These are phyloP conservation scores for Drosophila rufa DNA, from an alignment of 1,140 invertebrate genomes.

Conservation along the genomic window DNA sequence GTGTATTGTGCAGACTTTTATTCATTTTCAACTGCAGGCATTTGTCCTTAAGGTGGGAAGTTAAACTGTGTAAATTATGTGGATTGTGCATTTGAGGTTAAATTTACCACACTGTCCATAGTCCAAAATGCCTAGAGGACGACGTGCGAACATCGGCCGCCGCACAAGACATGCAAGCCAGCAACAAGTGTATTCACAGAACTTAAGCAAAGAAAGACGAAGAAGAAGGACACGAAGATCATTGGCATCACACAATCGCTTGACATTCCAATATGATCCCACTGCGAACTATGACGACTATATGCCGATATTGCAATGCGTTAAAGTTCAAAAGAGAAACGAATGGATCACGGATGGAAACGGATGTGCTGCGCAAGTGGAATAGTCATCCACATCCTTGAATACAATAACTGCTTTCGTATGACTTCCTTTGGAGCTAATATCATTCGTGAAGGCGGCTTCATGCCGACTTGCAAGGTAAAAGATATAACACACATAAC, in stretches of 20 bases:
- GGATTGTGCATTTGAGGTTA: too few species aligned
- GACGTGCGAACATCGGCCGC: too few species aligned
- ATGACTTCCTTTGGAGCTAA: slow-evolving; percentile 55
- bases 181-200: too few species aligned
- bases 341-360: slow-evolving; percentile 3
- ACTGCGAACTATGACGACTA: slow-evolving; percentile 14
- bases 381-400: slow-evolving; percentile 63
- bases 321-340: slow-evolving; percentile 44
- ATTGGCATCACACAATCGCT: slow-evolving; percentile 1
- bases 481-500: too few species aligned
- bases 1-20: too few species aligned
- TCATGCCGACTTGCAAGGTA: slow-evolving; percentile 56
- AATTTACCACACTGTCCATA: too few species aligned
- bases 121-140: too few species aligned
- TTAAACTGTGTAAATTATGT: too few species aligned
- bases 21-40: too few species aligned
- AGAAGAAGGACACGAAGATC: not conserved
- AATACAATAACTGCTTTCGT: slow-evolving; percentile 50
- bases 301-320: slow-evolving; percentile 41
- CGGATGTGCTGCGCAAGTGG: not conserved
- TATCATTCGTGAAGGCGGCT: slow-evolving; percentile 39
- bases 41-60: too few species aligned
- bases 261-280: slow-evolving; percentile 32
- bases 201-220: not conserved
- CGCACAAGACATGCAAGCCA: too few species aligned